Percentiles rank a stretch among this genome's conserved stretches.
phyloP scores from a whole-genome alignment of 2,888 invertebrate species.

The Mycogona germanica region DNA sequence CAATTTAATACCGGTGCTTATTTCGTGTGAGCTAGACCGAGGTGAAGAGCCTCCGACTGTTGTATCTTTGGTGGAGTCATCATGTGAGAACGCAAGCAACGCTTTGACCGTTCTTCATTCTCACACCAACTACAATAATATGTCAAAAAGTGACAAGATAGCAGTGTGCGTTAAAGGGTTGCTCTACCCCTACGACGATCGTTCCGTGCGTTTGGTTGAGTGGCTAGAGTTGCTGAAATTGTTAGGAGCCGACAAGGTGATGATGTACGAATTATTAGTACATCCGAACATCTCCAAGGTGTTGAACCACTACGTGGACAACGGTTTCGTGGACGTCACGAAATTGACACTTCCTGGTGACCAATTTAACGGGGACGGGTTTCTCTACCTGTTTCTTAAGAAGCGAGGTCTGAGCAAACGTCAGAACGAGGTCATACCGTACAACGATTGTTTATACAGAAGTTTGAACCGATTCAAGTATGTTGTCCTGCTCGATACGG shows the following conservation, averaged over 20 bases:
- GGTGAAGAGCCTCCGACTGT: neutral
- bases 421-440: conserved; percentile 88
- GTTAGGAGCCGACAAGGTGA: conserved; percentile 81
- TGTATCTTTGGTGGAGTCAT: neutral
- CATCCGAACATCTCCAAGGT: conserved; percentile 82
- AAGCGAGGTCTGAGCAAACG: conserved; percentile 87
- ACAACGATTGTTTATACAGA: conserved; percentile 90
- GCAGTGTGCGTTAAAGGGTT: conserved; percentile 89
- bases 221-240: conserved; percentile 83
- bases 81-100: neutral
- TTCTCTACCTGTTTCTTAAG: conserved; percentile 77
- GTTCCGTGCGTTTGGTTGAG: conserved; percentile 78
- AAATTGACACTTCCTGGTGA: conserved; percentile 76
- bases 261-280: conserved; percentile 68
- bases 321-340: conserved; percentile 58
- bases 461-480: conserved; percentile 81
- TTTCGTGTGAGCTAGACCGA: conserved; percentile 46
- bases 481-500: conserved; percentile 78
- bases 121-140: neutral
- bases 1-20: conserved; percentile 78
- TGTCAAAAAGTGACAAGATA: conserved; percentile 53
- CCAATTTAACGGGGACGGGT: conserved; percentile 76
- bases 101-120: neutral
- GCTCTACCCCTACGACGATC: conserved; percentile 71
- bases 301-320: conserved; percentile 38